These are phyloP conservation scores for Adelges cooleyi DNA, from an alignment of 1,140 invertebrate species.

Conservation along the genomic window DNA sequence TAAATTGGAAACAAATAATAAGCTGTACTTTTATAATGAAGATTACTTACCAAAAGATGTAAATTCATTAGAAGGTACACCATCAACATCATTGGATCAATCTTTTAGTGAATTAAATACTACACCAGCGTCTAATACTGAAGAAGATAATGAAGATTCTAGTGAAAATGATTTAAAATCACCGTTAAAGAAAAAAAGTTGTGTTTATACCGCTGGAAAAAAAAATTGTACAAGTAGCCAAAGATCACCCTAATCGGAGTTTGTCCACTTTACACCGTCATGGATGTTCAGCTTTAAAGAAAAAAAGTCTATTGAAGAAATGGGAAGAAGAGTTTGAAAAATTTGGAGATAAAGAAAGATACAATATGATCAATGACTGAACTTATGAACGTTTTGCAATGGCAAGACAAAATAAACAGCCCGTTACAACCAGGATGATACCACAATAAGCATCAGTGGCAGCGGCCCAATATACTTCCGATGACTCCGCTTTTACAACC, in stretches of 20 bases:
- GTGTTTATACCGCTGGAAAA: neutral
- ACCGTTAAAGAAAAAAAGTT: neutral
- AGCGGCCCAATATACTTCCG: neutral
- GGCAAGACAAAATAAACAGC: neutral
- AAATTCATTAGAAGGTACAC: no score
- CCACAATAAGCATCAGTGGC: neutral
- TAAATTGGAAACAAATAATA: no score
- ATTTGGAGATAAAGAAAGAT: neutral
- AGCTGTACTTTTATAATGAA: no score
- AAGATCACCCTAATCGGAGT: neutral
- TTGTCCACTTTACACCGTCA: neutral
- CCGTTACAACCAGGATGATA: neutral
- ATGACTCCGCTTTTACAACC: neutral
- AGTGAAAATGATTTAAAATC: no score
- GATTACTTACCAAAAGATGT: no score
- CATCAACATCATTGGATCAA: no score
- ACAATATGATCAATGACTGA: neutral
- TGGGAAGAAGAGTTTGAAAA: neutral
- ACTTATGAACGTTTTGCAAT: neutral
- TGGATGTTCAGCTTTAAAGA: neutral
- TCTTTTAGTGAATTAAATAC: no score
- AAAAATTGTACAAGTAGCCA: neutral
- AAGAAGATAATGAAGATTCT: no score
- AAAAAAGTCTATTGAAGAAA: no score
- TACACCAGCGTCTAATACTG: no score